These are phyloP conservation scores for Shargacucullia verbasci DNA, from an alignment of 2,888 invertebrate genomes.

Conservation along the genomic window DNA sequence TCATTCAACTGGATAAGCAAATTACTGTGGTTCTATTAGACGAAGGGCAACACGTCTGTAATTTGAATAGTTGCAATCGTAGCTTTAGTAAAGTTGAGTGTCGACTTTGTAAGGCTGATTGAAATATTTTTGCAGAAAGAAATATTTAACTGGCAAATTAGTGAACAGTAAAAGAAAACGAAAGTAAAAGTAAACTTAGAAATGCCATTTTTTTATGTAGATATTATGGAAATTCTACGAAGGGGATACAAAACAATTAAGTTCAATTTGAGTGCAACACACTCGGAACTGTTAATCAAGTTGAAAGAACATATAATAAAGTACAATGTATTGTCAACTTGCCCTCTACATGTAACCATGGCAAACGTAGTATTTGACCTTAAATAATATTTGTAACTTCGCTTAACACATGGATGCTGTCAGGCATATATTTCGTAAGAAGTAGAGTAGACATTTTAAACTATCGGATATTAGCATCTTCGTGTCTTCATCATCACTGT, in stretches of 20 bases:
- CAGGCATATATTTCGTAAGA: too few species aligned
- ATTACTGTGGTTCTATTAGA: background rate
- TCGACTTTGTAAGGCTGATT: too few species aligned
- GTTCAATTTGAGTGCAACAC: too few species aligned
- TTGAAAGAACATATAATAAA: too few species aligned
- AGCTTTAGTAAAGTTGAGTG: background rate
- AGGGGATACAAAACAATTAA: too few species aligned
- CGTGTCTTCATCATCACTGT: background rate
- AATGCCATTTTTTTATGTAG: too few species aligned
- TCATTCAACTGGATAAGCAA: slow-evolving; percentile 18
- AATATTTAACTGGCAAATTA: too few species aligned
- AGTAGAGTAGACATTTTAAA: background rate
- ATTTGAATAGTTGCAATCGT: slow-evolving; percentile 3
- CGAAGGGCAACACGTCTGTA: slow-evolving; percentile 10
- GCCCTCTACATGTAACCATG: slow-evolving; percentile 1
- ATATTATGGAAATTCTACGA: too few species aligned
- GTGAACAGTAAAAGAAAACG: too few species aligned
- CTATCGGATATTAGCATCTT: slow-evolving; percentile 5
- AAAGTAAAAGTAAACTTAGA: too few species aligned
- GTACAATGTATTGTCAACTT: background rate
- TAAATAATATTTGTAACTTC: slow-evolving; percentile 22
- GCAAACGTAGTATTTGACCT: slow-evolving; percentile 5
- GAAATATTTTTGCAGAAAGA: too few species aligned
- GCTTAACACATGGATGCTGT: background rate
- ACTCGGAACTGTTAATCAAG: too few species aligned